A percentile compares a stretch with the other conserved stretches of the same genome.
phyloP scores from a whole-genome alignment of 2,797 vertebrate genomes.

The Pipistrellus pygmaeus region DNA sequence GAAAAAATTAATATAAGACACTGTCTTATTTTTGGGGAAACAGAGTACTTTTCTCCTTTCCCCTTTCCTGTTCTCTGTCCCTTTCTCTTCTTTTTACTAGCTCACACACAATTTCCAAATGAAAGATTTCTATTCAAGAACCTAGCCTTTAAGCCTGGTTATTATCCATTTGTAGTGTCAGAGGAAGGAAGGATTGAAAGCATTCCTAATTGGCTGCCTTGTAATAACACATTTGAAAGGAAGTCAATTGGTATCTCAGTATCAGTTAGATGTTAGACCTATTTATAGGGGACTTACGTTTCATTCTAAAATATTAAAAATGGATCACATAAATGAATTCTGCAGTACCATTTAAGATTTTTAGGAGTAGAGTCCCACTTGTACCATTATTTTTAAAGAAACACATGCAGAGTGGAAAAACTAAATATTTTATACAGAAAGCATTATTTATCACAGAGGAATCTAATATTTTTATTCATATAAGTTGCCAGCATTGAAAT shows the following conservation, averaged over 20 bases:
- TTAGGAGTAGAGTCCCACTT: slow-evolving; percentile 8
- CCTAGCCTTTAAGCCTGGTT: not conserved
- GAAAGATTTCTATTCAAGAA: slow-evolving; percentile 33
- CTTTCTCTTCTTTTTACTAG: not conserved
- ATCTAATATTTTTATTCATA: slow-evolving; percentile 42
- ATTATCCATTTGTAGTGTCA: slow-evolving; percentile 11
- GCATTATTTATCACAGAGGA: not conserved
- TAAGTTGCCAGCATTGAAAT: not conserved
- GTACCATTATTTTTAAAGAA: slow-evolving; percentile 31
- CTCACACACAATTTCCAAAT: not conserved
- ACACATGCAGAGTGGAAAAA: slow-evolving; percentile 9
- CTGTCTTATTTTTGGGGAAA: no score
- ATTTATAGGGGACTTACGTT: slow-evolving; percentile 36
- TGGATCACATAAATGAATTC: not conserved
- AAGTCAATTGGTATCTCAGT: not conserved
- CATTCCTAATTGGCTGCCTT: not conserved
- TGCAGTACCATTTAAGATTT: not conserved
- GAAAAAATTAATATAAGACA: no score
- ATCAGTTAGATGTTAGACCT: slow-evolving; percentile 23
- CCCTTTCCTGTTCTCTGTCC: not conserved
- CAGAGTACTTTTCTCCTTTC: not conserved
- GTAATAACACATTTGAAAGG: slow-evolving; percentile 24
- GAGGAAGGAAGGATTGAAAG: slow-evolving; percentile 12
- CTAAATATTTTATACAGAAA: slow-evolving; percentile 52
- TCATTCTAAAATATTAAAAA: slow-evolving; percentile 54